Percentiles rank a stretch among this genome's conserved stretches.
Conservation (phyloP, 2,113 vertebrate species). For the Rostratula benghalensis region DNA sequence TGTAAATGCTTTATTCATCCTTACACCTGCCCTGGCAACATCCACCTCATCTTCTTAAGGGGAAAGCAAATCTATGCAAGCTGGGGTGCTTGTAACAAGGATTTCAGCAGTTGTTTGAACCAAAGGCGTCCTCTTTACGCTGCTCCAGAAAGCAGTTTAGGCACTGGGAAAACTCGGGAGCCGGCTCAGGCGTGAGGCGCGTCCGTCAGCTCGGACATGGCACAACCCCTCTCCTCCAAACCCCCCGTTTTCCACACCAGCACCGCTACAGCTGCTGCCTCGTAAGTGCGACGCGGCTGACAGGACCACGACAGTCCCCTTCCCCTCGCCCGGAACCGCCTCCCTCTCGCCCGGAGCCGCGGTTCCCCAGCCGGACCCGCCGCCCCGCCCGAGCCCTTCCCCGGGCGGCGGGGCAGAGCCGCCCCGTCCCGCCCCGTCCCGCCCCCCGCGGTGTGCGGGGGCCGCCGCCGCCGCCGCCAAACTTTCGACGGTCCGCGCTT, state of each 20-base stretch:
- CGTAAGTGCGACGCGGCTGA: fast-evolving
- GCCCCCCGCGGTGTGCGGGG: neutral
- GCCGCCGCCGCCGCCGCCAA: neutral
- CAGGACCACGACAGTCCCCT: fast-evolving
- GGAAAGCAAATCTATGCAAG: neutral
- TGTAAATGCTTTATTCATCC: neutral
- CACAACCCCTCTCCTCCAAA: neutral
- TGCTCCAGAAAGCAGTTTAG: neutral
- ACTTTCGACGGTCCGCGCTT: neutral
- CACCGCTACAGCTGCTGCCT: neutral
- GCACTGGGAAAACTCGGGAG: neutral
- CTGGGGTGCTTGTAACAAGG: neutral
- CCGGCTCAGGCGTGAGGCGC: neutral
- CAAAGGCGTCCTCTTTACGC: neutral
- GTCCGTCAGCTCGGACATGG: neutral
- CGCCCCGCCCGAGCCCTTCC: too few relatives aligned
- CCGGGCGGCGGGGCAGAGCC: too few relatives aligned
- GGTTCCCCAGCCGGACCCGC: too few relatives aligned
- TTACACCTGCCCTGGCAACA: neutral
- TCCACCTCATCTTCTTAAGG: fast-evolving
- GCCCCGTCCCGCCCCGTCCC: neutral
- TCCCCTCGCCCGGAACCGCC: neutral
- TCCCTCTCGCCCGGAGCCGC: too few relatives aligned
- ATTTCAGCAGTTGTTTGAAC: neutral
- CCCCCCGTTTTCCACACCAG: too few relatives aligned